Conservation (phyloP, 2,113 vertebrate species). For the Reinhardtius hippoglossoides region DNA sequence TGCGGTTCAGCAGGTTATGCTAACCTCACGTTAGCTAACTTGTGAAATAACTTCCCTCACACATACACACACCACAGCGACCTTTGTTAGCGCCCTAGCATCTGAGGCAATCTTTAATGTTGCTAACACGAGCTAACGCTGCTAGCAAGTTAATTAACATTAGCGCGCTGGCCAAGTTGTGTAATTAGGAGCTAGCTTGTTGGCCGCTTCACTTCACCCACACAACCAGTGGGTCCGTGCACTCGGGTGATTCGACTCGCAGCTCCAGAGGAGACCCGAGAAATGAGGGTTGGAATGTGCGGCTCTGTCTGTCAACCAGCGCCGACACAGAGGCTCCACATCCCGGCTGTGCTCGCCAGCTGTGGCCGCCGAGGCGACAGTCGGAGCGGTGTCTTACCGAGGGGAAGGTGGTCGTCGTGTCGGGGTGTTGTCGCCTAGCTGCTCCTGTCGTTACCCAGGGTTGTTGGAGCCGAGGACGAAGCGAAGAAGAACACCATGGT, state of each 20-base stretch:
- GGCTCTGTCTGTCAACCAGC: conserved; percentile 21
- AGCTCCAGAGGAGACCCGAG: background rate
- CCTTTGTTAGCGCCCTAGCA: conserved; percentile 56
- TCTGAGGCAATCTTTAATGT: conserved; percentile 15
- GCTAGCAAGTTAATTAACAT: conserved; percentile 57
- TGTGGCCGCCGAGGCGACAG: conserved; percentile 33
- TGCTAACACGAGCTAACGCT: conserved; percentile 58
- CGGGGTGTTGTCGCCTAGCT: conserved; percentile 69
- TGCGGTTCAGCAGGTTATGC: background rate
- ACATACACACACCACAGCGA: background rate
- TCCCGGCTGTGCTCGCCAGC: conserved; percentile 21
- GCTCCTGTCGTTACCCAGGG: conserved; percentile 71
- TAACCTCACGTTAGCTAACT: conserved; percentile 17
- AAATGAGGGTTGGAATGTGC: background rate
- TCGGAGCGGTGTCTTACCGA: conserved; percentile 61
- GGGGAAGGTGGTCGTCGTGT: conserved; percentile 57
- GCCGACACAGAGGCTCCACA: conserved; percentile 17
- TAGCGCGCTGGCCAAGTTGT: conserved; percentile 20
- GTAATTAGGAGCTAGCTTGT: background rate
- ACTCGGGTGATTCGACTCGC: too few relatives aligned
- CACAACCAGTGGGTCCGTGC: too few relatives aligned
- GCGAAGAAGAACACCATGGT: conserved; percentile 72
- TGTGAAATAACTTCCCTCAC: conserved; percentile 20
- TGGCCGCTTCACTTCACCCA: background rate
- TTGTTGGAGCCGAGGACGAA: conserved; percentile 64